These are phyloP conservation scores for Andrena haemorrhoa DNA, from an alignment of 2,888 invertebrate species.

Conservation along the genomic window DNA sequence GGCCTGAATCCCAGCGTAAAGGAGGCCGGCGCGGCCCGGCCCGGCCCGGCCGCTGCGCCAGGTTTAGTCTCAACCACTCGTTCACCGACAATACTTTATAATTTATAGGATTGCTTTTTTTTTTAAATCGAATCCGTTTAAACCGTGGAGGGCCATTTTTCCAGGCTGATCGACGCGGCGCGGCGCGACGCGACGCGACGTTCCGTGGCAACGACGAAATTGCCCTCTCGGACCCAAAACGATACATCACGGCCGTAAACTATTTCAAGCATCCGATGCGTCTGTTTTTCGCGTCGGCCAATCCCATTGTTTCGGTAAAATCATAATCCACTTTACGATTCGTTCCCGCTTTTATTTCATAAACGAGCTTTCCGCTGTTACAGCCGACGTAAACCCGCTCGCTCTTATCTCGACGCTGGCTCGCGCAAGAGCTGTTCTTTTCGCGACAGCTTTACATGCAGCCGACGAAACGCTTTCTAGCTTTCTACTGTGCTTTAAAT, in stretches of 20 bases:
- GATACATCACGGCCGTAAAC: neutral
- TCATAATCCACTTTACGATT: slow-evolving; percentile 34
- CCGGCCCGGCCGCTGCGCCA: no score
- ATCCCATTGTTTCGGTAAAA: neutral
- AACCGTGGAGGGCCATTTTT: neutral
- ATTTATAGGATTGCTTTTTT: neutral
- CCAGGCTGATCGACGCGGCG: neutral
- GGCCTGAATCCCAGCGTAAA: neutral
- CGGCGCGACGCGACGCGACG: slow-evolving; percentile 8
- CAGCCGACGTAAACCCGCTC: slow-evolving; percentile 5
- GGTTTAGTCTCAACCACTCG: no score
- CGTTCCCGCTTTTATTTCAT: slow-evolving; percentile 25
- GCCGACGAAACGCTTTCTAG: neutral
- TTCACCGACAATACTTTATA: no score
- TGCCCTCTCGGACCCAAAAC: neutral
- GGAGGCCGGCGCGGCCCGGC: neutral
- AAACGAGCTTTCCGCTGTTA: neutral
- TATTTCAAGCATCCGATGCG: neutral
- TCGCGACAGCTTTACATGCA: neutral
- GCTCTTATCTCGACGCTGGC: slow-evolving; percentile 8
- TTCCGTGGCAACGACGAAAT: neutral
- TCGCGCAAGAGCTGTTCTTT: neutral
- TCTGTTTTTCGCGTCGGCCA: slow-evolving; percentile 3
- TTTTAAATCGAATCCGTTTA: neutral
- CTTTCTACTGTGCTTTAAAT: neutral